Percentiles rank a stretch among this genome's conserved stretches.
Evolutionary conservation across 1,140 invertebrate species (phyloP).

Genomic region (Diprion similis): DNA sequence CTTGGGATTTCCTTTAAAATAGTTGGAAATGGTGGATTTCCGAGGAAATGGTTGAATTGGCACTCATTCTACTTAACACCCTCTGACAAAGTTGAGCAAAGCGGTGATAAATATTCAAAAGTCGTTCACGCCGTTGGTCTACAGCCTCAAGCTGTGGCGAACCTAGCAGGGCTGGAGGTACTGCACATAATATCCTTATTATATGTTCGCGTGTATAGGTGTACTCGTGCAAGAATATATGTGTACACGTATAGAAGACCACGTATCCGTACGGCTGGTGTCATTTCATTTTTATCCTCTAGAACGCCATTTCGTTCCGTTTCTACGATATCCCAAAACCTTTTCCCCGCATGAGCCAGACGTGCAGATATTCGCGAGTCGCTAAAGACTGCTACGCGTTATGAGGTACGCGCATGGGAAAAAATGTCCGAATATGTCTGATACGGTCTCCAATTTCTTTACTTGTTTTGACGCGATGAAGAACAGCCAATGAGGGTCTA

Average conservation of each 20-base stretch:
- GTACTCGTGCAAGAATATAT: too few species aligned
- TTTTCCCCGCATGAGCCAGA: background rate
- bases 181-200: background rate
- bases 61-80: constrained; percentile 12
- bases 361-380: background rate
- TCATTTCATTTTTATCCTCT: background rate
- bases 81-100: constrained; percentile 20
- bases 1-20: too few species aligned
- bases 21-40: background rate
- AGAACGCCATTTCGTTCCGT: background rate
- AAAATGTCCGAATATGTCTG: too few species aligned
- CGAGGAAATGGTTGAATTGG: background rate
- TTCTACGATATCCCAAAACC: background rate
- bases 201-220: background rate
- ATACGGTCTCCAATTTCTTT: too few species aligned
- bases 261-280: background rate
- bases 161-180: background rate
- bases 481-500: too few species aligned
- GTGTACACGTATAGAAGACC: background rate
- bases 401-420: too few species aligned
- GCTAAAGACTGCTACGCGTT: too few species aligned
- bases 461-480: too few species aligned
- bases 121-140: constrained; percentile 16
- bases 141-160: background rate
- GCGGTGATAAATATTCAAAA: constrained; percentile 27